Evolutionary conservation across 2,888 invertebrate genomes (phyloP).

Genomic region (Ennomos erosarius): DNA sequence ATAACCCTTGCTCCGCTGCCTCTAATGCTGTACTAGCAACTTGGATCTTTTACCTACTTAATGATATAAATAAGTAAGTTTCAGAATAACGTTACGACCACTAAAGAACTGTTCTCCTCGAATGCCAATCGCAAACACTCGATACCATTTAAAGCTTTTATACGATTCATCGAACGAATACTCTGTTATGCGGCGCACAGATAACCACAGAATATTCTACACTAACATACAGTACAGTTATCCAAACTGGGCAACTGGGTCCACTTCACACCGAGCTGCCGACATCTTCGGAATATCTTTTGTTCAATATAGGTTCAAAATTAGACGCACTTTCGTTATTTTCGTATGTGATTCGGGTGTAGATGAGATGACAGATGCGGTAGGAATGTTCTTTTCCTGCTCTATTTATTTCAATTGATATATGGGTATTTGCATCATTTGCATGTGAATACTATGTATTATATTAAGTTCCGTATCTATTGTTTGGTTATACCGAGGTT

Average conservation of each 20-base stretch:
- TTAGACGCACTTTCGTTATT: conserved; percentile 39
- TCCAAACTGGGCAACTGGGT: conserved; percentile 42
- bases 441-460: not conserved
- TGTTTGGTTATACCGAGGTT: not conserved
- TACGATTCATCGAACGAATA: conserved; percentile 35
- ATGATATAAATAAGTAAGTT: not conserved
- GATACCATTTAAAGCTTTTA: conserved; percentile 25
- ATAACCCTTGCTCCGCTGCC: no score
- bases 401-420: not conserved
- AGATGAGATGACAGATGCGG: conserved; percentile 23
- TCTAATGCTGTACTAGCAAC: no score
- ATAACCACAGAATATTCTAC: conserved; percentile 22
- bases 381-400: conserved; percentile 23
- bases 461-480: not conserved
- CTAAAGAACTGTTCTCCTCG: conserved; percentile 2
- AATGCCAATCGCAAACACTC: conserved; percentile 22
- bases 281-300: conserved; percentile 48
- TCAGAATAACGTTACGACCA: not conserved
- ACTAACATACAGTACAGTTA: conserved; percentile 38
- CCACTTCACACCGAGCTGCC: conserved; percentile 39
- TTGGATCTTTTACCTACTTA: no score
- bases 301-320: conserved; percentile 51
- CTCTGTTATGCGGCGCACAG: conserved; percentile 32
- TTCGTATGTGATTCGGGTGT: conserved; percentile 15
- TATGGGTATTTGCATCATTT: not conserved